Evolutionary conservation across 2,888 invertebrate species (phyloP).

Genomic region (Tiliacea aurago): DNA sequence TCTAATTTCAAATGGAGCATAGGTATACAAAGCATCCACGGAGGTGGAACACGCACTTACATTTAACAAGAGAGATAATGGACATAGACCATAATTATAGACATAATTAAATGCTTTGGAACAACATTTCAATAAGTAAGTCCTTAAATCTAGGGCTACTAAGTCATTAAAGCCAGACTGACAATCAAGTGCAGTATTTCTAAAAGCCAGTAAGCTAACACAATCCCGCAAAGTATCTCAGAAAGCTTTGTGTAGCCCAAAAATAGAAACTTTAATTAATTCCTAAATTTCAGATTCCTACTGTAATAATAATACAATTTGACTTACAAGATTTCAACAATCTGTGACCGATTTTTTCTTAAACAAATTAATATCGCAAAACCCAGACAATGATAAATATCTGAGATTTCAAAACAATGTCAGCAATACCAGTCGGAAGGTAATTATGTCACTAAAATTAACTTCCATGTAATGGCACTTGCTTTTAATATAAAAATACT

Average conservation of each 20-base stretch:
- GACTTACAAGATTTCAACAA: conserved; percentile 55
- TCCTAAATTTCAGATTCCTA: conserved; percentile 56
- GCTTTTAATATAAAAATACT: conserved; percentile 78
- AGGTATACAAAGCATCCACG: conserved; percentile 51
- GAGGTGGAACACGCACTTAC: conserved; percentile 54
- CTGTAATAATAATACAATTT: conserved; percentile 65
- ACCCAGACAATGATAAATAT: conserved; percentile 64
- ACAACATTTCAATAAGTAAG: conserved; percentile 64
- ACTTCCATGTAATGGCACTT: conserved; percentile 82
- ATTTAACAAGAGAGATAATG: conserved; percentile 68
- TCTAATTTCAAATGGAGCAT: too few species aligned
- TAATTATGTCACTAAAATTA: conserved; percentile 74
- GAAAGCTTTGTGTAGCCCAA: conserved; percentile 32
- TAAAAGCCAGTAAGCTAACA: conserved; percentile 11
- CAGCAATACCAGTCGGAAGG: conserved; percentile 77
- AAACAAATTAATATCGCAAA: conserved; percentile 62
- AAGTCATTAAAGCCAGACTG: conserved; percentile 48
- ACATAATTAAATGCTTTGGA: conserved; percentile 81
- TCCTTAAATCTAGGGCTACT: conserved; percentile 45
- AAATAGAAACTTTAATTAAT: conserved; percentile 47
- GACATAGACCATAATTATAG: conserved; percentile 54
- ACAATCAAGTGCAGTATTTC: conserved; percentile 12
- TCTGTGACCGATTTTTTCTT: conserved; percentile 64
- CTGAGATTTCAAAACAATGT: conserved; percentile 76
- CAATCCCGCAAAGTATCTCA: conserved; percentile 17